These are phyloP conservation scores for Thereva unica DNA, from an alignment of 2,888 invertebrate species.

Conservation along the genomic window DNA sequence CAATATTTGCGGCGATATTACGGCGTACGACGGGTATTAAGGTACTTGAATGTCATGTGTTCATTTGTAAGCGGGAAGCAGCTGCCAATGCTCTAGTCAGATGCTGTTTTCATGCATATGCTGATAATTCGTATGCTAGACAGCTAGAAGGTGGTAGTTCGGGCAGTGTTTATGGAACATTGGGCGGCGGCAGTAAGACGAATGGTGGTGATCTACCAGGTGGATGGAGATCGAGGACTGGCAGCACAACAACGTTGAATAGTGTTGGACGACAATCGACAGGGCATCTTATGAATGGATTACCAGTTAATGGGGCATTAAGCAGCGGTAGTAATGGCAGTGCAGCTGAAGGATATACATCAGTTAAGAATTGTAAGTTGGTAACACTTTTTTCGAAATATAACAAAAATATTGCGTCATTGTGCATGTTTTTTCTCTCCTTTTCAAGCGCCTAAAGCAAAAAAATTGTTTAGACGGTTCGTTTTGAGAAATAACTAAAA, in stretches of 20 bases:
- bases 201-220: slow-evolving; percentile 51
- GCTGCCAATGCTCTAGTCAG: slow-evolving; percentile 97
- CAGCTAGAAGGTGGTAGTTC: slow-evolving; percentile 70
- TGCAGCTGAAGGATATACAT: slow-evolving; percentile 57
- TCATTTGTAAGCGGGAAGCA: slow-evolving; percentile 94
- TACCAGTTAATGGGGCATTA: slow-evolving; percentile 27
- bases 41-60: slow-evolving; percentile 97
- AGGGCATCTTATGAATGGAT: slow-evolving; percentile 48
- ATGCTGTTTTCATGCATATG: slow-evolving; percentile 97
- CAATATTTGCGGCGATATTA: slow-evolving; percentile 94
- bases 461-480: too few species aligned
- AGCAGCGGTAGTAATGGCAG: slow-evolving; percentile 48
- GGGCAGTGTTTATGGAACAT: slow-evolving; percentile 59
- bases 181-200: slow-evolving; percentile 56
- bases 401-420: background rate
- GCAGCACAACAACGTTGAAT: slow-evolving; percentile 66
- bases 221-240: slow-evolving; percentile 64
- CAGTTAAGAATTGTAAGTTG: slow-evolving; percentile 58
- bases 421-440: too few species aligned
- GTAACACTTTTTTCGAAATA: too few species aligned
- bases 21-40: slow-evolving; percentile 95
- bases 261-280: slow-evolving; percentile 61
- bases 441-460: too few species aligned
- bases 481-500: too few species aligned
- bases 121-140: slow-evolving; percentile 91